A percentile compares a stretch with the other conserved stretches of the same genome.
Conservation (phyloP, 2,797 vertebrate species). For the Vultur gryphus region DNA sequence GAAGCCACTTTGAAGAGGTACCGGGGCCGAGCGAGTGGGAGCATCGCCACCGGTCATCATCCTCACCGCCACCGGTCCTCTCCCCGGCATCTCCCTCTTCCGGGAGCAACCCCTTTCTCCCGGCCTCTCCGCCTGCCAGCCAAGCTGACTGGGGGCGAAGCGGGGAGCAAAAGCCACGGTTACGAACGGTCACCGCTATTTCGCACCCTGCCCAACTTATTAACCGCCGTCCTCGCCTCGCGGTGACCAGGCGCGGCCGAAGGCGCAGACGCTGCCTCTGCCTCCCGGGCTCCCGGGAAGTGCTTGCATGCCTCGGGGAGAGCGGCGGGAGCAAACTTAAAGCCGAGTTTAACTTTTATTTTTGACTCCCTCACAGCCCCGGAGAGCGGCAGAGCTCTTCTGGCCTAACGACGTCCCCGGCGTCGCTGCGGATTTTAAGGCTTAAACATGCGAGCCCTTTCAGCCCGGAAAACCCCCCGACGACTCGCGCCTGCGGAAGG, state of each 20-base stretch:
- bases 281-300: not conserved
- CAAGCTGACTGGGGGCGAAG: not conserved
- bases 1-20: not conserved
- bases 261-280: not conserved
- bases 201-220: conserved; percentile 8
- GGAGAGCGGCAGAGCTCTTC: fast-evolving
- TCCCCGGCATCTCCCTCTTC: not conserved
- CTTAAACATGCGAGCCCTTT: fast-evolving
- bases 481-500: fast-evolving
- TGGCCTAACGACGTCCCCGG: fast-evolving
- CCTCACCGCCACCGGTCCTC: not conserved
- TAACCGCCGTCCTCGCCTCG: not conserved
- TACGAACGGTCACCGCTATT: not conserved
- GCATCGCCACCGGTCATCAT: not conserved
- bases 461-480: not conserved
- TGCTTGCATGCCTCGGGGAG: fast-evolving
- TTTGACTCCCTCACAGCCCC: not conserved
- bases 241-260: not conserved
- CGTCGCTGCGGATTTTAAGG: fast-evolving
- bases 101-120: not conserved
- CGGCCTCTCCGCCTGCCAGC: not conserved
- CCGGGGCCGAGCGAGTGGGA: not conserved
- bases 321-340: fast-evolving
- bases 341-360: not conserved
- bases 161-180: not conserved